phyloP scores from a whole-genome alignment of 2,888 invertebrate genomes.

The Branchipolynoe longqiensis region DNA sequence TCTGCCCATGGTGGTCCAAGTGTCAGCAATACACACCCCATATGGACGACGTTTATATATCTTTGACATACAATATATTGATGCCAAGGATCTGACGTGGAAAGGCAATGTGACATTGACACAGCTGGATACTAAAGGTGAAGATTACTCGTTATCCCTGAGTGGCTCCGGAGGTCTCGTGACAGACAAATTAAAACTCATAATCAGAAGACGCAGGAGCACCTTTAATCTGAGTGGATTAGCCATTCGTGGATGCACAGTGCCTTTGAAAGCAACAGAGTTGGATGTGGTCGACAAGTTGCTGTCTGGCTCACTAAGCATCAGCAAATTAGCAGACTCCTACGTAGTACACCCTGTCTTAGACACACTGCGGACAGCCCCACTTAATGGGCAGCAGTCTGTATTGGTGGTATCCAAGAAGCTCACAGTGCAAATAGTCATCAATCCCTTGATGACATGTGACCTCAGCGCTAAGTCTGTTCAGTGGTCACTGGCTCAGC shows the following conservation, averaged over 20 bases:
- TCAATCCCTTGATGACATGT: background rate
- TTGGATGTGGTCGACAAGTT: background rate
- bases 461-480: background rate
- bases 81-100: background rate
- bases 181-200: conserved; percentile 21
- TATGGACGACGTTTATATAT: background rate
- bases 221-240: background rate
- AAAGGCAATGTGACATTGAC: background rate
- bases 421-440: background rate
- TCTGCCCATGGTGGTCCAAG: background rate
- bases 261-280: background rate
- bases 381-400: background rate
- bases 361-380: background rate
- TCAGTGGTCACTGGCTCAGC: background rate
- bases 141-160: background rate
- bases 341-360: background rate
- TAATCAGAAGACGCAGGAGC: background rate
- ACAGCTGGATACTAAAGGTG: background rate
- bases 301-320: background rate
- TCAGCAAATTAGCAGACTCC: background rate
- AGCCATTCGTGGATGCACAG: background rate
- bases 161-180: background rate
- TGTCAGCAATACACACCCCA: background rate
- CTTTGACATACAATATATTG: conserved; percentile 16
- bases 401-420: background rate